phyloP scores from a whole-genome alignment of 2,797 vertebrate genomes.

The Microctenopoma stevenorrisi region DNA sequence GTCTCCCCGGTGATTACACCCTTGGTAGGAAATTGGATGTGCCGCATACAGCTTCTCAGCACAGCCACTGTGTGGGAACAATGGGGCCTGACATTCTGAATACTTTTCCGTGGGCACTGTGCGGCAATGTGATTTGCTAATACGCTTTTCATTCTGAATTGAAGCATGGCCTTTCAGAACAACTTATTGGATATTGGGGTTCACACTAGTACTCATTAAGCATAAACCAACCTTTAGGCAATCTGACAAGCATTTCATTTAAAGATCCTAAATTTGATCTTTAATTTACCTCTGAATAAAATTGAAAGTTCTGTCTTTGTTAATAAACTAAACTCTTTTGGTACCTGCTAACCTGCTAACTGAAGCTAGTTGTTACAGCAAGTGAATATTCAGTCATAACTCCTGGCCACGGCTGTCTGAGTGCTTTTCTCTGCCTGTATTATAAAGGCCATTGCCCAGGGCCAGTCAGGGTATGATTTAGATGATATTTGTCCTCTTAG shows the following conservation, averaged over 20 bases:
- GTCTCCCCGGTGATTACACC: constrained; percentile 61
- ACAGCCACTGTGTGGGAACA: constrained; percentile 65
- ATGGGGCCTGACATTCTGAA: no score
- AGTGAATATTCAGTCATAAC: constrained; percentile 33
- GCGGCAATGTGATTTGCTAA: no score
- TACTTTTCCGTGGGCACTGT: no score
- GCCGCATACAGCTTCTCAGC: constrained; percentile 71
- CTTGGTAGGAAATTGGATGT: constrained; percentile 66
- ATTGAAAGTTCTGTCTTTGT: background rate
- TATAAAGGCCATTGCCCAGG: constrained; percentile 44
- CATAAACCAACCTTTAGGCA: background rate
- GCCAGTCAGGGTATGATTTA: constrained; percentile 73
- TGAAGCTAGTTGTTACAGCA: constrained; percentile 21
- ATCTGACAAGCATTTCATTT: background rate
- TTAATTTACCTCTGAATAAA: background rate
- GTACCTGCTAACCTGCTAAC: background rate
- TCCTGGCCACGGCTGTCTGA: constrained; percentile 51
- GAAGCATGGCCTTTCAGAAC: background rate
- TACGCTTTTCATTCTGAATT: no score
- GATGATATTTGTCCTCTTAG: constrained; percentile 81
- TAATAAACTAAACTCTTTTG: constrained; percentile 16
- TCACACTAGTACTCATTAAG: background rate
- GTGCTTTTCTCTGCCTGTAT: constrained; percentile 38
- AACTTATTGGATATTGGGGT: no score
- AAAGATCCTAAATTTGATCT: background rate